These are phyloP conservation scores for Pogona vitticeps DNA, from an alignment of 2,113 vertebrate genomes.

Conservation along the genomic window DNA sequence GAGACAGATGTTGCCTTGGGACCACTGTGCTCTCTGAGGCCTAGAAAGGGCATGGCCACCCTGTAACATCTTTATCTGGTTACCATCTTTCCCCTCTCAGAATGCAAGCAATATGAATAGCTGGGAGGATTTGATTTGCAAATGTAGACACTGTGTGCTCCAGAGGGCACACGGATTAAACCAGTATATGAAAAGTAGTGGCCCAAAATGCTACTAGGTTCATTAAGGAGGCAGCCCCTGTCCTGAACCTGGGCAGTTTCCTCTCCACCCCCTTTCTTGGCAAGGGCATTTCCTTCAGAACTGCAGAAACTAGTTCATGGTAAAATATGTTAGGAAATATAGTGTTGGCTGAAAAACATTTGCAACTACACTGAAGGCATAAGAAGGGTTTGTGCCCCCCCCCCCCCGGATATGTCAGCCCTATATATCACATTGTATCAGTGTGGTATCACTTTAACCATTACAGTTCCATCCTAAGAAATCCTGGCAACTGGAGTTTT, in stretches of 20 bases:
- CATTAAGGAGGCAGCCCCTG: constrained; percentile 61
- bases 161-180: constrained; percentile 54
- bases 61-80: fast-evolving
- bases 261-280: constrained; percentile 34
- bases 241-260: constrained; percentile 53
- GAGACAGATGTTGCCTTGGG: neutral
- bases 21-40: fast-evolving
- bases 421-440: neutral
- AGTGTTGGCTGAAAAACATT: neutral
- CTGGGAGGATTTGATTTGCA: constrained; percentile 60
- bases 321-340: constrained; percentile 9
- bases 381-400: neutral
- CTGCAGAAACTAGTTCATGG: neutral
- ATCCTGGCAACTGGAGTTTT: no score
- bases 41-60: neutral
- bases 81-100: neutral
- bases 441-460: neutral
- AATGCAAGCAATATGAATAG: constrained; percentile 21
- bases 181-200: constrained; percentile 54
- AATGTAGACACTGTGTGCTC: constrained; percentile 59
- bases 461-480: no score
- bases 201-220: constrained; percentile 64
- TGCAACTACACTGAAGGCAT: neutral
- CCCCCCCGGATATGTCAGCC: neutral
- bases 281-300: constrained; percentile 33